Conservation (phyloP, 2,888 invertebrate species). For the Perithous albicinctus region DNA sequence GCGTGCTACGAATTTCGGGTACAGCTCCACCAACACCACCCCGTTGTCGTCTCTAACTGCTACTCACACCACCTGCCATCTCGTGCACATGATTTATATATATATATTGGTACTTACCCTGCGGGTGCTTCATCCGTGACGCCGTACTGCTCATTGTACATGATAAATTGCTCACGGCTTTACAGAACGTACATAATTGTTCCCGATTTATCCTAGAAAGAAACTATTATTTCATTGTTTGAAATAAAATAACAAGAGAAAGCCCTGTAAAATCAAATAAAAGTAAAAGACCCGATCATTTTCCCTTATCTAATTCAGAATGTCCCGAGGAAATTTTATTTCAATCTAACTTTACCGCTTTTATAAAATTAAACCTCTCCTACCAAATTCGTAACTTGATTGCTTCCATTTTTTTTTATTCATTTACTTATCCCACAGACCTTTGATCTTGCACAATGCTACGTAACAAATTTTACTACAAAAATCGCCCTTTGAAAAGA, state of each 20-base stretch:
- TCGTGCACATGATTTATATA: constrained; percentile 7
- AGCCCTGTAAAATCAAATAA: not conserved
- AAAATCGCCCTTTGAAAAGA: no score
- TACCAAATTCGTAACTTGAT: not conserved
- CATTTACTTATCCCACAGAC: no score
- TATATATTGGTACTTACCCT: constrained; percentile 1
- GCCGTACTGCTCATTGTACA: constrained; percentile 22
- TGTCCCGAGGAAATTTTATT: not conserved
- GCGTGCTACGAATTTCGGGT: constrained; percentile 61
- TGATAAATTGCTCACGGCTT: constrained; percentile 29
- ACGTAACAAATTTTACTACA: no score
- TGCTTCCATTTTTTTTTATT: no score
- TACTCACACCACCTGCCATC: constrained; percentile 16
- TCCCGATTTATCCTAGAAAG: constrained; percentile 12
- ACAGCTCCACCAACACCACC: constrained; percentile 19
- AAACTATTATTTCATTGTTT: constrained; percentile 2
- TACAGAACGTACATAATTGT: constrained; percentile 24
- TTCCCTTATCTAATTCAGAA: not conserved
- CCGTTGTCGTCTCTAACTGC: constrained; percentile 37
- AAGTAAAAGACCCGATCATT: not conserved
- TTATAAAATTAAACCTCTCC: not conserved
- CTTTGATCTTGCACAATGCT: no score
- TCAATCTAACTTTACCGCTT: not conserved
- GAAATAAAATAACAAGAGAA: not conserved
- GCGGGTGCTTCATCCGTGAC: constrained; percentile 13